These are phyloP conservation scores for Ethmia dodecea DNA, from an alignment of 2,888 invertebrate species.

Conservation along the genomic window DNA sequence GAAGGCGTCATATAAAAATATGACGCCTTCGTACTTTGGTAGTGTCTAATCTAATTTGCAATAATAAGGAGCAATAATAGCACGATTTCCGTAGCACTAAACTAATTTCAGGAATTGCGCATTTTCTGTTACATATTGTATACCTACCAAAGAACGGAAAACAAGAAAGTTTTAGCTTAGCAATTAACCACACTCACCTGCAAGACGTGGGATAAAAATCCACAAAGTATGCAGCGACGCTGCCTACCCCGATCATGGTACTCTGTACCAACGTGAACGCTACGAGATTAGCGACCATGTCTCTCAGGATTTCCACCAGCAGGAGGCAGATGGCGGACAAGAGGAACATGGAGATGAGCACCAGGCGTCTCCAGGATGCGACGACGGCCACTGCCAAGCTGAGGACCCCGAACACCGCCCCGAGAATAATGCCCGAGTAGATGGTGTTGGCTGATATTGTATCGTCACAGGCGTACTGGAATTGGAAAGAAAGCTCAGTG, in stretches of 20 bases:
- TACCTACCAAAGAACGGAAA: no score
- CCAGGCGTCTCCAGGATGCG: constrained; percentile 67
- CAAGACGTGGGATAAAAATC: constrained; percentile 48
- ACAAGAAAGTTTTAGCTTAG: no score
- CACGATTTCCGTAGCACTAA: no score
- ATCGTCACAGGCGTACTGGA: constrained; percentile 51
- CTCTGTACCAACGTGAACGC: constrained; percentile 41
- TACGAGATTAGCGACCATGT: constrained; percentile 36
- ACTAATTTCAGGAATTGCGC: no score
- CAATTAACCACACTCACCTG: no score
- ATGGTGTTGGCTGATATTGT: constrained; percentile 74
- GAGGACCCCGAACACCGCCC: constrained; percentile 70
- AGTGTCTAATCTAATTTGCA: no score
- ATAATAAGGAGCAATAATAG: no score
- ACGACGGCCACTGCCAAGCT: constrained; percentile 59
- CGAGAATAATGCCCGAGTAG: constrained; percentile 77
- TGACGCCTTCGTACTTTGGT: no score
- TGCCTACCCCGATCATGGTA: constrained; percentile 35
- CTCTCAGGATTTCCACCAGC: constrained; percentile 59
- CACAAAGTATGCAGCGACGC: constrained; percentile 39
- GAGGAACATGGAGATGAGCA: constrained; percentile 53
- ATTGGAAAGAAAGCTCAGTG: constrained; percentile 11
- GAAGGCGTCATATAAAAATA: no score
- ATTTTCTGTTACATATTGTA: no score
- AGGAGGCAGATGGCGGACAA: constrained; percentile 70